Percentiles rank a stretch among this genome's conserved stretches.
phyloP scores from a whole-genome alignment of 2,113 vertebrate genomes.

The Trochalopteron elliotii region DNA sequence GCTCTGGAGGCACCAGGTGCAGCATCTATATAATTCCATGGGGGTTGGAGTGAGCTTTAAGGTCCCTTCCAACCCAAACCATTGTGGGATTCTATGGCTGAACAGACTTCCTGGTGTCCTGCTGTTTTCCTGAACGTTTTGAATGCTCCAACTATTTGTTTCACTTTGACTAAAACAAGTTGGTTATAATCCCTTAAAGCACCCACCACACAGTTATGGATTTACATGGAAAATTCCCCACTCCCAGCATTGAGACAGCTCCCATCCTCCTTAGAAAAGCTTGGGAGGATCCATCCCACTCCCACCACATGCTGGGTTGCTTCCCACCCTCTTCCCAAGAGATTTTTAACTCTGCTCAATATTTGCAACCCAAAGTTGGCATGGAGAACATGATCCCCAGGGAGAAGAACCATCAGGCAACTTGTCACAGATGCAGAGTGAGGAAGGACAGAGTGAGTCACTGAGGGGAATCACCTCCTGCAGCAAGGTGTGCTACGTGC shows the following conservation, averaged over 20 bases:
- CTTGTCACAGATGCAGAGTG: rapidly evolving
- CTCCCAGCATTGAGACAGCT: not conserved
- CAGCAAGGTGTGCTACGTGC: not conserved
- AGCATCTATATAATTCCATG: not conserved
- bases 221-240: not conserved
- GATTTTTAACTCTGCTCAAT: not conserved
- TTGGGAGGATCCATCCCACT: not conserved
- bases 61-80: not conserved
- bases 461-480: not conserved
- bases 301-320: not conserved
- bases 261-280: not conserved
- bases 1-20: not conserved
- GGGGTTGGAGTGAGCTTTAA: not conserved
- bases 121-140: not conserved
- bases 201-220: not conserved
- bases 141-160: not conserved
- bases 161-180: rapidly evolving
- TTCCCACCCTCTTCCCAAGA: not conserved
- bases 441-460: not conserved
- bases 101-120: not conserved
- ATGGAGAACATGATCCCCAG: not conserved
- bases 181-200: not conserved
- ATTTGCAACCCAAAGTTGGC: not conserved
- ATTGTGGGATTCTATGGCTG: not conserved
- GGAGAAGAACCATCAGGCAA: not conserved